Evolutionary conservation across 2,888 invertebrate genomes (phyloP).

Genomic region (Tipula confusa): DNA sequence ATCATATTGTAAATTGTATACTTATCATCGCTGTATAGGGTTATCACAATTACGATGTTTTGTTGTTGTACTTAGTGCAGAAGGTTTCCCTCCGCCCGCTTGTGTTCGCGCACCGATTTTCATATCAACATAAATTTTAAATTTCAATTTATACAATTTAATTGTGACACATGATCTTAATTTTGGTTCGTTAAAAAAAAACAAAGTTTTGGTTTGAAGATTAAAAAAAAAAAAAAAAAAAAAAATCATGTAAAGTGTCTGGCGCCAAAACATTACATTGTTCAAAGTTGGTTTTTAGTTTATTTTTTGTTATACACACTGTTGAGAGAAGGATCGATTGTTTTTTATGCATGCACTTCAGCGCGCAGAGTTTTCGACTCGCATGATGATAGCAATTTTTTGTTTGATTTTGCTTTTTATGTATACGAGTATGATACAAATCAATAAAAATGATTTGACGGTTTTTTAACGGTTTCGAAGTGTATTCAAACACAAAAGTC

Average conservation of each 20-base stretch:
- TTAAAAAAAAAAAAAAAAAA: neutral
- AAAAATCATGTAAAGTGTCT: neutral
- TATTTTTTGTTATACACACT: neutral
- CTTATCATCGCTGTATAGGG: no score
- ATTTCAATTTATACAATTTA: constrained; percentile 20
- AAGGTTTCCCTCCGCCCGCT: neutral
- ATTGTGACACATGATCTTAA: constrained; percentile 25
- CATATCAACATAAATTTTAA: neutral
- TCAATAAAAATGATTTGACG: constrained; percentile 25
- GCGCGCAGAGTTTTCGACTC: neutral
- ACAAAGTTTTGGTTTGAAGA: neutral
- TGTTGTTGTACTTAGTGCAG: neutral
- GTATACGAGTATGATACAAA: no score
- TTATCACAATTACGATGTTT: neutral
- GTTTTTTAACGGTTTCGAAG: neutral
- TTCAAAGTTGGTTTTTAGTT: neutral
- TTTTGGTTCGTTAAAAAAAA: constrained; percentile 3
- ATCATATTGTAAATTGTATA: neutral
- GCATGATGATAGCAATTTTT: neutral
- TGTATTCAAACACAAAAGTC: neutral
- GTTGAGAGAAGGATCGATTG: neutral
- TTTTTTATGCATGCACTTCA: constrained; percentile 1
- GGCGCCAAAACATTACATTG: constrained; percentile 25
- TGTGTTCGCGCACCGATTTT: constrained; percentile 14
- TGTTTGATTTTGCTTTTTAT: neutral